A percentile compares a stretch with the other conserved stretches of the same genome.
Evolutionary conservation across 2,888 invertebrate genomes (phyloP).

Genomic region (Nephrotoma flavescens): DNA sequence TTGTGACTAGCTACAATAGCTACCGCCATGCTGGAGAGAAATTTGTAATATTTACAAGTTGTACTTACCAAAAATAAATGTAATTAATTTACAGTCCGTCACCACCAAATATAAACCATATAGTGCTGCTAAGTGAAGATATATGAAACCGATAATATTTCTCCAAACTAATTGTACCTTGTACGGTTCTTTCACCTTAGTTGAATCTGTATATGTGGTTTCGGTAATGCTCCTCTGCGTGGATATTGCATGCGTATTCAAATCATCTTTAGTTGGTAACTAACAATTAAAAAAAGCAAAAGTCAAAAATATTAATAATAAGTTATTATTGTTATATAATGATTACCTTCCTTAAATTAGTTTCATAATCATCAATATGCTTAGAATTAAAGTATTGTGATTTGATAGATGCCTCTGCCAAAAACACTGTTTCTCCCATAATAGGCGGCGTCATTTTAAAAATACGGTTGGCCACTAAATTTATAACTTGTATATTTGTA

Average conservation of each 20-base stretch:
- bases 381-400: conserved; percentile 13
- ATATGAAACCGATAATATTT: conserved; percentile 56
- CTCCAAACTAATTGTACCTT: conserved; percentile 65
- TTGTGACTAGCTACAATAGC: too few relatives aligned
- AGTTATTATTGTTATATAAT: background rate
- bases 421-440: conserved; percentile 41
- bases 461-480: background rate
- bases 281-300: background rate
- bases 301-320: background rate
- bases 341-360: background rate
- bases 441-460: conserved; percentile 44
- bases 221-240: background rate
- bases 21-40: too few relatives aligned
- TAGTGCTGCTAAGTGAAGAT: conserved; percentile 48
- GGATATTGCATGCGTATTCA: background rate
- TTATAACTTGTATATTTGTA: too few relatives aligned
- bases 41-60: background rate
- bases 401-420: conserved; percentile 30
- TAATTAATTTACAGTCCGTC: background rate
- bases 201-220: background rate
- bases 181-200: conserved; percentile 16
- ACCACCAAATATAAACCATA: conserved; percentile 38
- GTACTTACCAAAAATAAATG: background rate
- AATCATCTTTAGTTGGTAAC: background rate
- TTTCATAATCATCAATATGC: background rate